Conservation (phyloP, 2,888 invertebrate species). For the Dorcus parallelipipedus region DNA sequence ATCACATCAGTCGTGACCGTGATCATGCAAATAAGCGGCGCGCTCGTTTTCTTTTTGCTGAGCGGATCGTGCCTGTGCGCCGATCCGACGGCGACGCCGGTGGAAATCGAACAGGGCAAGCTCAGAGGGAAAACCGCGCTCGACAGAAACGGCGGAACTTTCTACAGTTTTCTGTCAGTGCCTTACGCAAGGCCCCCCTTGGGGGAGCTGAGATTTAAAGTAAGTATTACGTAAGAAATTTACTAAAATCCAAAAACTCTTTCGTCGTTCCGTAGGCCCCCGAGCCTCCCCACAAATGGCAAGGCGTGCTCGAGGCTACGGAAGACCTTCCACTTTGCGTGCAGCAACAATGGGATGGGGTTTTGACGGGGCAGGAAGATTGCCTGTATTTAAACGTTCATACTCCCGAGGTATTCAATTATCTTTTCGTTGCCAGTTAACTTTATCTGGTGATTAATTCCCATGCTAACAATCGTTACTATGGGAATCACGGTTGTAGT, state of each 20-base stretch:
- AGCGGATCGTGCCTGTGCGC: too few relatives aligned
- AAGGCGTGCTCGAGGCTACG: slow-evolving; percentile 44
- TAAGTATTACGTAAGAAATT: not conserved
- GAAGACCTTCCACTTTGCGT: slow-evolving; percentile 27
- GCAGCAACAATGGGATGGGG: slow-evolving; percentile 7
- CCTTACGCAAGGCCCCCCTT: slow-evolving; percentile 13
- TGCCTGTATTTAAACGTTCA: slow-evolving; percentile 49
- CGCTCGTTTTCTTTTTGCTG: too few relatives aligned
- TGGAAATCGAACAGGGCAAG: slow-evolving; percentile 12
- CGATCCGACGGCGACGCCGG: not conserved
- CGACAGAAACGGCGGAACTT: slow-evolving; percentile 10
- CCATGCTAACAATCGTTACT: too few relatives aligned
- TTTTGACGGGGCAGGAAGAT: slow-evolving; percentile 43
- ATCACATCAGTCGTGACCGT: too few relatives aligned
- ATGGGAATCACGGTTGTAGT: too few relatives aligned
- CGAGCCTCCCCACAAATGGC: slow-evolving; percentile 45
- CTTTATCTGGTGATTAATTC: too few relatives aligned
- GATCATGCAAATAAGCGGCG: too few relatives aligned
- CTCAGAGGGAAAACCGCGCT: slow-evolving; percentile 4
- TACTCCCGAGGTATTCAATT: slow-evolving; percentile 21
- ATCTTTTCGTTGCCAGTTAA: too few relatives aligned
- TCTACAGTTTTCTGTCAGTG: slow-evolving; percentile 10
- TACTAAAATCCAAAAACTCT: too few relatives aligned
- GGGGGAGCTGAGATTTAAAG: slow-evolving; percentile 16
- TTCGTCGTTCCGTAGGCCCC: slow-evolving; percentile 41